A percentile compares a stretch with the other conserved stretches of the same genome.
phyloP scores from a whole-genome alignment of 2,888 invertebrate genomes.

The Calameuta filiformis region DNA sequence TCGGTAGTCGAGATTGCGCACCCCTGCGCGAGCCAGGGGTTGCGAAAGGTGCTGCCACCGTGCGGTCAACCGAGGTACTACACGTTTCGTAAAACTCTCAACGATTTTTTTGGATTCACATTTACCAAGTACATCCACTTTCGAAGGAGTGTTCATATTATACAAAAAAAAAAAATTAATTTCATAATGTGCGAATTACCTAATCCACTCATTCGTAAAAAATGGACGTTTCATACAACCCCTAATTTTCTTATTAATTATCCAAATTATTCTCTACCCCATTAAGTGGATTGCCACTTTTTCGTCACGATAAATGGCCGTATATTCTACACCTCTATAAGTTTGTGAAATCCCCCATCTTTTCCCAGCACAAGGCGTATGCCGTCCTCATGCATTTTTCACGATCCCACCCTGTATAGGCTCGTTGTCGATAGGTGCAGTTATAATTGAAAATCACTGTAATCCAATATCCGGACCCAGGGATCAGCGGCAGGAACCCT shows the following conservation, averaged over 20 bases:
- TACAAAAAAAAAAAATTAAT: too few species aligned
- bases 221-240: neutral
- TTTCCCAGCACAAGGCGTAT: neutral
- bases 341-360: neutral
- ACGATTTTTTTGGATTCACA: conserved; percentile 33
- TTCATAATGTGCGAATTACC: neutral
- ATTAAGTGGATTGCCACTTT: neutral
- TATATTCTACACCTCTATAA: neutral
- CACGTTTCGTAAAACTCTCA: conserved; percentile 31
- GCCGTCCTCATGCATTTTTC: conserved; percentile 10
- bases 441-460: conserved; percentile 56
- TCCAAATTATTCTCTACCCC: neutral
- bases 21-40: neutral
- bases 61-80: conserved; percentile 43
- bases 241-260: neutral
- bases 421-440: conserved; percentile 15
- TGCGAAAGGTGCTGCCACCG: conserved; percentile 58
- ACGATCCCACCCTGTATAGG: neutral
- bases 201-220: neutral
- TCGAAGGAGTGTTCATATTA: neutral
- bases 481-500: conserved; percentile 16
- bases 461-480: conserved; percentile 40
- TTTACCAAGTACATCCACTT: conserved; percentile 13
- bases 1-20: neutral
- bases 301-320: neutral